Evolutionary conservation across 2,888 invertebrate genomes (phyloP).

Genomic region (Polyommatus iphigenia): DNA sequence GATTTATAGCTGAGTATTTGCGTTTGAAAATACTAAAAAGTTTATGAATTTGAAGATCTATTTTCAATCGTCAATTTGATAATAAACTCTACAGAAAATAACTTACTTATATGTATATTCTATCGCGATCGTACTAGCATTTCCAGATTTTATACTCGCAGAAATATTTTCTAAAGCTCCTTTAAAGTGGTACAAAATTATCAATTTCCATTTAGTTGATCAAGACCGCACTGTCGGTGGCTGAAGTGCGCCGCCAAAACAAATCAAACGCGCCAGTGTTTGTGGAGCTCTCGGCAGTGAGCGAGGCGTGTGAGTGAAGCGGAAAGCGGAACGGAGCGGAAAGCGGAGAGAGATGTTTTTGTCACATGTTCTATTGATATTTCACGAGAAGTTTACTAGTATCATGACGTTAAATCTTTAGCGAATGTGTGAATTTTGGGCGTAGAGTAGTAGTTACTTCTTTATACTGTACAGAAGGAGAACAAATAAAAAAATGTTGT

Average conservation of each 20-base stretch:
- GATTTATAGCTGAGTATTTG: not conserved
- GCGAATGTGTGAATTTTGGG: not conserved
- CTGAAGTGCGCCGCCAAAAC: conserved; percentile 28
- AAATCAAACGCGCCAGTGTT: conserved; percentile 26
- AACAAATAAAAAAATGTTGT: not conserved
- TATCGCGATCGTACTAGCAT: not conserved
- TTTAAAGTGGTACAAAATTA: conserved; percentile 32
- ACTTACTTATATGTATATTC: too few relatives aligned
- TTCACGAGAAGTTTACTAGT: not conserved
- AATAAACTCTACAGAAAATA: too few relatives aligned
- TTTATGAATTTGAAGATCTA: too few relatives aligned
- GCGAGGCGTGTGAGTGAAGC: not conserved
- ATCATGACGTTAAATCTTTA: not conserved
- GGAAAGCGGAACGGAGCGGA: not conserved
- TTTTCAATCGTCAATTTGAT: too few relatives aligned
- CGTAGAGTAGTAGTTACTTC: not conserved
- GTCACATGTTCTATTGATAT: not conserved
- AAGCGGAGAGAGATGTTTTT: conserved; percentile 6
- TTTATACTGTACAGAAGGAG: not conserved
- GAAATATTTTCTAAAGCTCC: not conserved
- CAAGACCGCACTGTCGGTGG: not conserved
- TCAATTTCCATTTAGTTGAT: conserved; percentile 17
- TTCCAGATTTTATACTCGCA: not conserved
- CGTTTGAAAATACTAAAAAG: too few relatives aligned
- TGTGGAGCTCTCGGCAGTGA: conserved; percentile 19